A percentile compares a stretch with the other conserved stretches of the same genome.
Conservation (phyloP, 2,888 invertebrate species). For the Psococerastis gibbosa region DNA sequence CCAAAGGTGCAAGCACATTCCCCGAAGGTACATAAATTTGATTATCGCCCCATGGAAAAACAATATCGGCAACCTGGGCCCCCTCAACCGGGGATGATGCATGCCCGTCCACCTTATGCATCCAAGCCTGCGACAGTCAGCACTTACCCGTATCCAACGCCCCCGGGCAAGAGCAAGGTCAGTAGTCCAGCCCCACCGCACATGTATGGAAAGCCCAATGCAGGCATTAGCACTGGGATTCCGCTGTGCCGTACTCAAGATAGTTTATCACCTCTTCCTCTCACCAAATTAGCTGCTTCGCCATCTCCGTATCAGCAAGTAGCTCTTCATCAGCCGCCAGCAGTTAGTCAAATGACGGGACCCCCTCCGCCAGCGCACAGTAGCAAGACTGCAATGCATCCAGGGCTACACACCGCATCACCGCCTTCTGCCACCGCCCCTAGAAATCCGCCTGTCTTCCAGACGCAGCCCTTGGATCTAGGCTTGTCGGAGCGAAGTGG, state of each 20-base stretch:
- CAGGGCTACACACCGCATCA: slow-evolving; percentile 26
- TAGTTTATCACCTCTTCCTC: slow-evolving; percentile 29
- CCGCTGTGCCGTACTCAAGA: slow-evolving; percentile 32
- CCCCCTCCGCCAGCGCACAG: slow-evolving; percentile 31
- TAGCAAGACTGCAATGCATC: slow-evolving; percentile 17
- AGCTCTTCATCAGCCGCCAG: slow-evolving; percentile 26
- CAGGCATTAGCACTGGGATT: slow-evolving; percentile 36
- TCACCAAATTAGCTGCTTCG: slow-evolving; percentile 35
- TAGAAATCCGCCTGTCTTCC: slow-evolving; percentile 33
- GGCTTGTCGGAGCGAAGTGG: slow-evolving; percentile 32
- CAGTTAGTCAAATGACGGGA: slow-evolving; percentile 24
- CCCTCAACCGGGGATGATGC: slow-evolving; percentile 18
- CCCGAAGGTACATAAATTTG: slow-evolving; percentile 32
- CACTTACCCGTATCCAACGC: slow-evolving; percentile 28
- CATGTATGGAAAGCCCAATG: slow-evolving; percentile 46
- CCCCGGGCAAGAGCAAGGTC: slow-evolving; percentile 40
- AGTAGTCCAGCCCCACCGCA: slow-evolving; percentile 61
- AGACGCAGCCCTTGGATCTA: slow-evolving; percentile 61
- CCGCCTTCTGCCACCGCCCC: slow-evolving; percentile 28
- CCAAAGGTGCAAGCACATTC: slow-evolving; percentile 28
- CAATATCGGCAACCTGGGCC: slow-evolving; percentile 23
- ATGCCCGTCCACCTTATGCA: slow-evolving; percentile 15
- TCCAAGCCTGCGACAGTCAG: slow-evolving; percentile 20
- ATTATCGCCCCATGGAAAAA: slow-evolving; percentile 26
- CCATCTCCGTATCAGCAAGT: slow-evolving; percentile 34